Evolutionary conservation across 1,140 invertebrate species (phyloP).

Genomic region (Drosophila asahinai): DNA sequence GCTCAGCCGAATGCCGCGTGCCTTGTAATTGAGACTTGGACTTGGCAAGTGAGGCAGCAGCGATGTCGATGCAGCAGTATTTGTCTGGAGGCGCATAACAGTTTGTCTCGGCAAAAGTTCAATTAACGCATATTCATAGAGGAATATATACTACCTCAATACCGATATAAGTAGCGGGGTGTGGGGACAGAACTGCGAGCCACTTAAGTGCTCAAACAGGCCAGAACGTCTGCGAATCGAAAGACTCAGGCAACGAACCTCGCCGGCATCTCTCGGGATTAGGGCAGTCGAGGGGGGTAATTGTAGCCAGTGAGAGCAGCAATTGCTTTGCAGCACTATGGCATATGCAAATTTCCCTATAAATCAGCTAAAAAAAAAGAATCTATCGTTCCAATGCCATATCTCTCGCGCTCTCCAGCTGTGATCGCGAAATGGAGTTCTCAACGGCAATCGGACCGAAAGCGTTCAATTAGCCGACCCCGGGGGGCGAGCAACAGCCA

Average conservation of each 20-base stretch:
- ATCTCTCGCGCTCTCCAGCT: constrained; percentile 48
- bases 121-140: constrained; percentile 78
- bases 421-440: constrained; percentile 74
- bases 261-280: constrained; percentile 12
- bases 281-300: neutral
- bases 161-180: neutral
- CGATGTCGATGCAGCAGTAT: constrained; percentile 55
- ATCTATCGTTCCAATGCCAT: constrained; percentile 41
- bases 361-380: constrained; percentile 58
- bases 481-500: constrained; percentile 31
- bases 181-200: constrained; percentile 9
- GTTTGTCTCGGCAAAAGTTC: constrained; percentile 80
- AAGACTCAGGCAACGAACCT: constrained; percentile 83
- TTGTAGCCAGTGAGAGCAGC: constrained; percentile 8
- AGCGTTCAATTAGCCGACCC: constrained; percentile 66
- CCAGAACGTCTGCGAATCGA: constrained; percentile 77
- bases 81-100: constrained; percentile 64
- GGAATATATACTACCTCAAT: constrained; percentile 4
- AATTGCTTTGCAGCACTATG: constrained; percentile 35
- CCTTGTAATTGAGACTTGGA: constrained; percentile 56
- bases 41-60: constrained; percentile 7
- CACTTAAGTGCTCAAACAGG: constrained; percentile 80
- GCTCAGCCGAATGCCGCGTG: constrained; percentile 36
- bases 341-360: constrained; percentile 80
- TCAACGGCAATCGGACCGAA: constrained; percentile 56